phyloP scores from a whole-genome alignment of 1,140 invertebrate genomes.

The Pygmarrhopalites habei region DNA sequence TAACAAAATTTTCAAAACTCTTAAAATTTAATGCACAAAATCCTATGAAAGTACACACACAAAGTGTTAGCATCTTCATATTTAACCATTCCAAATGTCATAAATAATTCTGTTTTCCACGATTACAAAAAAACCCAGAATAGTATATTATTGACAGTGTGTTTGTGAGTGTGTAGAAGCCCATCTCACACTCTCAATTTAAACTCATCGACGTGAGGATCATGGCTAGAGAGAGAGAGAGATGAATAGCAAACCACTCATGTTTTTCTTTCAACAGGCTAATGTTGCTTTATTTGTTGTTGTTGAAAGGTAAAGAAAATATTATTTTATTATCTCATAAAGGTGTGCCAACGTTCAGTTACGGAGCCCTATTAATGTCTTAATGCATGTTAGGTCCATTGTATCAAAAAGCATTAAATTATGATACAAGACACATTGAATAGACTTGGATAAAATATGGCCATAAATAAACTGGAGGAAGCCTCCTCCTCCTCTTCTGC shows the following conservation, averaged over 20 bases:
- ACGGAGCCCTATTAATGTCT: conserved; percentile 8
- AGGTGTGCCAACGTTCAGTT: conserved; percentile 11
- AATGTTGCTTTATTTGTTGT: conserved; percentile 11
- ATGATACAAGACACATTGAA: conserved; percentile 37
- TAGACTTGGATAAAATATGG: conserved; percentile 35
- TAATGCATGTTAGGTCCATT: conserved; percentile 18
- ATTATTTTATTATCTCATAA: conserved; percentile 8
- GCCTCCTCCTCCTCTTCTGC: not conserved
- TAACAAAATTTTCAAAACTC: no score
- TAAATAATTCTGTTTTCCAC: no score
- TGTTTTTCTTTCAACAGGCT: not conserved
- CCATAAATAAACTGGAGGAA: conserved; percentile 15
- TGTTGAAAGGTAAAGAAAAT: conserved; percentile 1
- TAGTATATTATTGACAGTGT: no score
- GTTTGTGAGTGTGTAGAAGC: no score
- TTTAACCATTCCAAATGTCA: no score
- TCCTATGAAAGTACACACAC: no score
- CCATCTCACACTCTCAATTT: no score
- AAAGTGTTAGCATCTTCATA: no score
- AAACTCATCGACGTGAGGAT: no score
- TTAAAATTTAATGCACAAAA: no score
- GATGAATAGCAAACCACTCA: conserved; percentile 8
- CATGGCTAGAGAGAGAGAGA: no score
- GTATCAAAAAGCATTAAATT: conserved; percentile 26
- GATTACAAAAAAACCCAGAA: no score